phyloP scores from a whole-genome alignment of 2,888 invertebrate species.

The Chrysotoxum bicinctum region DNA sequence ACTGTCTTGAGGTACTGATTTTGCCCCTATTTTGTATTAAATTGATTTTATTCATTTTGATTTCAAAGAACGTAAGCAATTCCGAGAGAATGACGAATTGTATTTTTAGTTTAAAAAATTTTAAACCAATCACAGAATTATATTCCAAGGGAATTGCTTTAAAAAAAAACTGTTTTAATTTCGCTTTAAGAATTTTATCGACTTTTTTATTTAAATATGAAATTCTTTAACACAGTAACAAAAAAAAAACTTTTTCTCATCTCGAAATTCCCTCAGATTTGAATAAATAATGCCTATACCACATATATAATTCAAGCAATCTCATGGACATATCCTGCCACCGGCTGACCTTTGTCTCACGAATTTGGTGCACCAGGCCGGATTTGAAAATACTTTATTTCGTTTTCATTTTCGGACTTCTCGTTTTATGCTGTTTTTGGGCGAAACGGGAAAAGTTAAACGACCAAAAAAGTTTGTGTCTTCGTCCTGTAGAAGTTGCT shows the following conservation, averaged over 20 bases:
- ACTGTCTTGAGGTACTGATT: too few species aligned
- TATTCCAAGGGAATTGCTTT: too few species aligned
- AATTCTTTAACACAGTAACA: background rate
- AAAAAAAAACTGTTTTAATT: too few species aligned
- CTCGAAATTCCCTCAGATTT: slow-evolving; percentile 8
- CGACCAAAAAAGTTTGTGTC: slow-evolving; percentile 40
- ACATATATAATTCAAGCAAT: slow-evolving; percentile 20
- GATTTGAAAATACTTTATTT: background rate
- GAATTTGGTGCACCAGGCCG: slow-evolving; percentile 2
- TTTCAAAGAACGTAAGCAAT: too few species aligned
- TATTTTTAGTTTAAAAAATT: too few species aligned
- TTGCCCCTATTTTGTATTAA: too few species aligned
- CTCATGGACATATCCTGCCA: background rate
- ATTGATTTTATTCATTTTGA: too few species aligned
- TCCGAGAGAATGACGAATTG: too few species aligned
- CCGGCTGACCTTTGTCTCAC: slow-evolving; percentile 24
- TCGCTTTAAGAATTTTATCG: background rate
- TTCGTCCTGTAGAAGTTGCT: slow-evolving; percentile 20
- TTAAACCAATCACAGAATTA: too few species aligned
- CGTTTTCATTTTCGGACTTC: slow-evolving; percentile 13
- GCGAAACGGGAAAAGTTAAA: slow-evolving; percentile 26
- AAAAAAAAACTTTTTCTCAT: background rate
- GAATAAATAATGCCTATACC: slow-evolving; percentile 29
- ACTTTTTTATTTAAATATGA: slow-evolving; percentile 10
- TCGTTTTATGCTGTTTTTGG: background rate